Evolutionary conservation across 2,888 invertebrate species (phyloP).

Genomic region (Eudemis profundana): DNA sequence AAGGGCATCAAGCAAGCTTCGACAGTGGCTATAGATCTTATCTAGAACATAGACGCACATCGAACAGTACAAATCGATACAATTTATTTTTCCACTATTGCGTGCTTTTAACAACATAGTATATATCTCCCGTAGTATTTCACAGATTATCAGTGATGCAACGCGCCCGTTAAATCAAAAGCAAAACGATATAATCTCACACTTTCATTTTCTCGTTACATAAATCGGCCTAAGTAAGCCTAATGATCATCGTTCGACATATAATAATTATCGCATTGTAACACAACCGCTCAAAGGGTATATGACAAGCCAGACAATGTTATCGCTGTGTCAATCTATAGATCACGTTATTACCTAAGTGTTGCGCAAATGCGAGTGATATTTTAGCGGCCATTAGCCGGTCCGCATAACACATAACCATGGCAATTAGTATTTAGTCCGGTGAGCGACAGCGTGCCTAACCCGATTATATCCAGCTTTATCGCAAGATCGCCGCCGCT

Average conservation of each 20-base stretch:
- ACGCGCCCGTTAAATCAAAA: slow-evolving; percentile 38
- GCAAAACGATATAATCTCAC: slow-evolving; percentile 33
- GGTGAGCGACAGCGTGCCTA: slow-evolving; percentile 79
- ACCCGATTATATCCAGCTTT: slow-evolving; percentile 76
- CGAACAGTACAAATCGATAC: slow-evolving; percentile 22
- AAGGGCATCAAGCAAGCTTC: slow-evolving; percentile 62
- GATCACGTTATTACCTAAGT: slow-evolving; percentile 66
- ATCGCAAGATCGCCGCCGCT: slow-evolving; percentile 68
- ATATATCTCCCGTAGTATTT: slow-evolving; percentile 12
- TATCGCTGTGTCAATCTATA: slow-evolving; percentile 72
- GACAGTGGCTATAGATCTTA: slow-evolving; percentile 60
- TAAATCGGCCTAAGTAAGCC: slow-evolving; percentile 40
- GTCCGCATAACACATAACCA: slow-evolving; percentile 71
- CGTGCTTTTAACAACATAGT: slow-evolving; percentile 1
- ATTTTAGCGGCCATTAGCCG: slow-evolving; percentile 72
- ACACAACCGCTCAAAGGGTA: slow-evolving; percentile 45
- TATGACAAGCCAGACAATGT: slow-evolving; percentile 59
- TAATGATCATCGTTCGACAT: slow-evolving; percentile 45
- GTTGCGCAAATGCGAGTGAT: slow-evolving; percentile 71
- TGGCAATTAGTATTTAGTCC: slow-evolving; percentile 78
- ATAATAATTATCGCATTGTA: slow-evolving; percentile 42
- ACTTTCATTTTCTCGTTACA: slow-evolving; percentile 43
- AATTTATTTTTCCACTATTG: neutral
- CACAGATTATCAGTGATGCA: slow-evolving; percentile 24
- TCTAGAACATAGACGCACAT: slow-evolving; percentile 20